Conservation (phyloP, 2,888 invertebrate species). For the Epicampocera succincta region DNA sequence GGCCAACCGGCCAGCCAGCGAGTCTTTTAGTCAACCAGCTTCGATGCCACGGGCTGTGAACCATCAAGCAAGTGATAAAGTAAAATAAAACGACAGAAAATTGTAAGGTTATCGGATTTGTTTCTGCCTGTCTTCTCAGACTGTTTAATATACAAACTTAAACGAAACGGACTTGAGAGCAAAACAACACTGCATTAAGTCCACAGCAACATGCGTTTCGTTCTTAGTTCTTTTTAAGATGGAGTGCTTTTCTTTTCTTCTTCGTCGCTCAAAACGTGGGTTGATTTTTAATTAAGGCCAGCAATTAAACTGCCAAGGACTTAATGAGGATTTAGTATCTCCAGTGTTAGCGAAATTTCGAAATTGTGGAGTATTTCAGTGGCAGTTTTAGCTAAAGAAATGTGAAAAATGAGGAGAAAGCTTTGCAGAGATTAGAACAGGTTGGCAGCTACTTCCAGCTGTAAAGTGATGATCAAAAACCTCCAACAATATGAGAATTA, state of each 20-base stretch:
- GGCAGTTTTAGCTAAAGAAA: neutral
- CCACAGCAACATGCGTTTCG: slow-evolving; percentile 50
- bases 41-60: slow-evolving; percentile 48
- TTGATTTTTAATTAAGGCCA: slow-evolving; percentile 57
- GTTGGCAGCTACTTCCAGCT: neutral
- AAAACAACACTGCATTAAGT: slow-evolving; percentile 54
- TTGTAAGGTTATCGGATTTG: slow-evolving; percentile 64
- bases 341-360: neutral
- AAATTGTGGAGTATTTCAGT: slow-evolving; percentile 18
- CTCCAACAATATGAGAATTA: too few species aligned
- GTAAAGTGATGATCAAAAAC: too few species aligned
- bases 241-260: neutral
- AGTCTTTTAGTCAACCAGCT: slow-evolving; percentile 32
- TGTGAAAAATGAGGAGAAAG: neutral
- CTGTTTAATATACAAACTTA: slow-evolving; percentile 44
- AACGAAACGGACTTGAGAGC: slow-evolving; percentile 48
- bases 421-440: neutral
- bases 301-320: slow-evolving; percentile 37
- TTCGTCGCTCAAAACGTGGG: slow-evolving; percentile 35
- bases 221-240: slow-evolving; percentile 45
- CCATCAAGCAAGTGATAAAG: slow-evolving; percentile 67
- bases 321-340: slow-evolving; percentile 47
- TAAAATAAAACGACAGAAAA: slow-evolving; percentile 67
- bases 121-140: slow-evolving; percentile 58
- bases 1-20: neutral